Conservation (phyloP, 2,797 vertebrate species). For the Hoplostethus atlanticus region DNA sequence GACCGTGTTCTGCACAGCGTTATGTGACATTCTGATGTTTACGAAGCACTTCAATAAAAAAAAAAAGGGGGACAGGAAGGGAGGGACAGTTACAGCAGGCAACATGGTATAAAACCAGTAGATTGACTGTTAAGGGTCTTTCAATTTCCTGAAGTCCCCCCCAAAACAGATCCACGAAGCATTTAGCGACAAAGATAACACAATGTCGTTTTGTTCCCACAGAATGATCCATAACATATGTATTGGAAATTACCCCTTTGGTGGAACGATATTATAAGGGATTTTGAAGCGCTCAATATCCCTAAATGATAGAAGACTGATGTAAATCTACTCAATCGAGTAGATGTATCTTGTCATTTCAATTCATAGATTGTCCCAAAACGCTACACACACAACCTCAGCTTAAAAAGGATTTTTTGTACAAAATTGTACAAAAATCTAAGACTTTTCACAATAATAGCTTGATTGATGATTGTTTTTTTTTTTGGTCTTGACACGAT, state of each 20-base stretch:
- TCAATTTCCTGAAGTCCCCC: not conserved
- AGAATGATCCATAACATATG: slow-evolving; percentile 3
- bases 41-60: slow-evolving; percentile 15
- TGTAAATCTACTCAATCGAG: slow-evolving; percentile 1
- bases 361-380: slow-evolving; percentile 1
- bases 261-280: slow-evolving; percentile 17
- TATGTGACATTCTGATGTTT: slow-evolving; percentile 11
- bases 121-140: too few species aligned
- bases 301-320: slow-evolving; percentile 8
- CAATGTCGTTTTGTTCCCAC: slow-evolving; percentile 9
- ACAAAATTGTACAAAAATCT: slow-evolving; percentile 14
- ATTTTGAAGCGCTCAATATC: not conserved
- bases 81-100: not conserved
- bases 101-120: too few species aligned
- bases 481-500: slow-evolving; percentile 10
- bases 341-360: not conserved
- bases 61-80: not conserved
- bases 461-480: not conserved
- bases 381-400: slow-evolving; percentile 21
- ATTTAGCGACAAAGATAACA: not conserved
- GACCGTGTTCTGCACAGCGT: not conserved
- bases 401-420: slow-evolving; percentile 22
- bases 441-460: slow-evolving; percentile 18
- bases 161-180: slow-evolving; percentile 12
- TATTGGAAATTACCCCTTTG: slow-evolving; percentile 4